A percentile compares a stretch with the other conserved stretches of the same genome.
Conservation (phyloP, 2,888 invertebrate species). For the Drosophila suboccidentalis region DNA sequence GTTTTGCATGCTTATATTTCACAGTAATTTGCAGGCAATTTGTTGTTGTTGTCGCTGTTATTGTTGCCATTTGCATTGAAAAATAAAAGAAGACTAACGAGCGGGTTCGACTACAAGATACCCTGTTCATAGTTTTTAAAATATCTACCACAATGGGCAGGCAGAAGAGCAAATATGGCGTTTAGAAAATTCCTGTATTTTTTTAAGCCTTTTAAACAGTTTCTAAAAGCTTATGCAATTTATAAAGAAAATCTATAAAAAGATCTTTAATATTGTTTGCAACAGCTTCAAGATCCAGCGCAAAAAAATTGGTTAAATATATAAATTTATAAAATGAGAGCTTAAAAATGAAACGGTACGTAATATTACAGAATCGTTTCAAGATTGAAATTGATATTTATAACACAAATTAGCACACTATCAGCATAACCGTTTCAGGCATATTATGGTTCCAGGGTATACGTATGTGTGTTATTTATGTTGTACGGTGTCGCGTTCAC, state of each 20-base stretch:
- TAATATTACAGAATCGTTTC: too few species aligned
- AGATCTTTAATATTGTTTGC: too few species aligned
- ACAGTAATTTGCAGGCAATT: slow-evolving; percentile 42
- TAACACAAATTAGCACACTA: background rate
- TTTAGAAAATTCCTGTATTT: too few species aligned
- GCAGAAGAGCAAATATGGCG: too few species aligned
- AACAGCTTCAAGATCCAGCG: too few species aligned
- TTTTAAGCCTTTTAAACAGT: too few species aligned
- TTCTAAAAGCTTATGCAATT: too few species aligned
- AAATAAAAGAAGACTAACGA: slow-evolving; percentile 2
- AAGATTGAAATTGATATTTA: too few species aligned
- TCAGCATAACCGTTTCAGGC: background rate
- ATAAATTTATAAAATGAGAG: too few species aligned
- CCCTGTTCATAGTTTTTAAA: background rate
- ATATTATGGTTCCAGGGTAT: slow-evolving; percentile 11
- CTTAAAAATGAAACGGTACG: too few species aligned
- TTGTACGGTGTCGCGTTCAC: slow-evolving; percentile 27
- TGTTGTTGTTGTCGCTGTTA: slow-evolving; percentile 33
- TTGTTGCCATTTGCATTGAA: slow-evolving; percentile 5
- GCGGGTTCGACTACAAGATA: background rate
- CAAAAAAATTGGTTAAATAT: too few species aligned
- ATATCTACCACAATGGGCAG: background rate
- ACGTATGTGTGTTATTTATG: slow-evolving; percentile 31
- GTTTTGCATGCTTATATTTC: slow-evolving; percentile 56
- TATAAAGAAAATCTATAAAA: too few species aligned